phyloP scores from a whole-genome alignment of 2,888 invertebrate genomes.

The Athetis lepigone region DNA sequence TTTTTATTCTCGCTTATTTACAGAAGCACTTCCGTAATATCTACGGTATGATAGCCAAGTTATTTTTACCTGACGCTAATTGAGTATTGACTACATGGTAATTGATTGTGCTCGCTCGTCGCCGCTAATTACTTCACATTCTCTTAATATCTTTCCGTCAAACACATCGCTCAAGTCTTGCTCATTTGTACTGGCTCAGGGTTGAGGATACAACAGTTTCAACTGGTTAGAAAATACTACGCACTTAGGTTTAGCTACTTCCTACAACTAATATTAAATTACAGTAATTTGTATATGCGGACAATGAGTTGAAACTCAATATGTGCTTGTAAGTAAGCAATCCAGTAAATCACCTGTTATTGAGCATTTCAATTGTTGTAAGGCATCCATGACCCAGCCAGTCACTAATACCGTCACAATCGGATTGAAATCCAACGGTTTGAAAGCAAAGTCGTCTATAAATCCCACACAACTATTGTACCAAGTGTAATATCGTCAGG shows the following conservation, averaged over 20 bases:
- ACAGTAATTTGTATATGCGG: background rate
- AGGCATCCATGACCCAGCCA: slow-evolving; percentile 19
- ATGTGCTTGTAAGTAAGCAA: background rate
- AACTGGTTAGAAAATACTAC: no score
- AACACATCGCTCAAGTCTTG: slow-evolving; percentile 24
- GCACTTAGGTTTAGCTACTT: no score
- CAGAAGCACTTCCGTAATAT: slow-evolving; percentile 75
- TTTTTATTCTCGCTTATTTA: slow-evolving; percentile 23
- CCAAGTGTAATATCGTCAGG: slow-evolving; percentile 11
- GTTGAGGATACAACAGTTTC: slow-evolving; percentile 14
- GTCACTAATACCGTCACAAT: slow-evolving; percentile 18
- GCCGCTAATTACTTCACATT: slow-evolving; percentile 79
- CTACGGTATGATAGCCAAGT: slow-evolving; percentile 52
- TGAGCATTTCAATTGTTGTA: slow-evolving; percentile 17
- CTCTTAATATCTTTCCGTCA: slow-evolving; percentile 66
- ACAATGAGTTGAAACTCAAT: background rate
- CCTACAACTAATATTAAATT: no score
- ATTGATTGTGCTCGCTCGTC: slow-evolving; percentile 75
- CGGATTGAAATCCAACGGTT: slow-evolving; percentile 19
- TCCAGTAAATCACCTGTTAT: slow-evolving; percentile 1
- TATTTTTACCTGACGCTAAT: slow-evolving; percentile 72
- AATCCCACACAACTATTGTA: slow-evolving; percentile 15
- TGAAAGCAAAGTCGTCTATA: slow-evolving; percentile 6
- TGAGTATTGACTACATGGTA: slow-evolving; percentile 76
- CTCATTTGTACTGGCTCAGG: slow-evolving; percentile 7